Evolutionary conservation across 2,888 invertebrate species (phyloP).

Genomic region (Lysandra bellargus): DNA sequence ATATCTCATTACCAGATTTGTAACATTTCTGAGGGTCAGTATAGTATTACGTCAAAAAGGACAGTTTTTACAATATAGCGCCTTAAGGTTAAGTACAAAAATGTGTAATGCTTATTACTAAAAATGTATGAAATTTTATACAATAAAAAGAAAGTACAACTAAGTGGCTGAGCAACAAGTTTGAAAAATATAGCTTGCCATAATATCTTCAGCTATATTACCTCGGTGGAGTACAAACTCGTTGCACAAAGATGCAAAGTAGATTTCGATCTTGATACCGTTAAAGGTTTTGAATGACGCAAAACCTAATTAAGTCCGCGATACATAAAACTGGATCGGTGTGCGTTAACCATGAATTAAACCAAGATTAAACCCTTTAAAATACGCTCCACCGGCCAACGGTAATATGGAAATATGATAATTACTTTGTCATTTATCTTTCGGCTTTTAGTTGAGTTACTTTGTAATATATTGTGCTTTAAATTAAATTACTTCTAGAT

Average conservation of each 20-base stretch:
- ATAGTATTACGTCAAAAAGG: too few species aligned
- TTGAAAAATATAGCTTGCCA: slow-evolving; percentile 25
- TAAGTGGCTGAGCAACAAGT: not conserved
- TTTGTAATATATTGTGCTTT: slow-evolving; percentile 9
- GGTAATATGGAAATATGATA: slow-evolving; percentile 31
- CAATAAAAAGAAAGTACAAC: too few species aligned
- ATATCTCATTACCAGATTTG: too few species aligned
- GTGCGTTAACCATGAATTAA: slow-evolving; percentile 32
- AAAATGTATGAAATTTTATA: too few species aligned
- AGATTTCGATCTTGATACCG: slow-evolving; percentile 63
- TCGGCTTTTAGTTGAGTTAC: slow-evolving; percentile 25
- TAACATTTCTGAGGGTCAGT: too few species aligned
- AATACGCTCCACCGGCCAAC: slow-evolving; percentile 5
- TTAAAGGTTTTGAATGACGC: slow-evolving; percentile 69
- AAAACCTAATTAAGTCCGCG: slow-evolving; percentile 67
- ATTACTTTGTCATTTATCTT: slow-evolving; percentile 30
- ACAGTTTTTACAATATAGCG: too few species aligned
- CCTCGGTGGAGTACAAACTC: slow-evolving; percentile 13
- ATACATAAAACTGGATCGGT: slow-evolving; percentile 52
- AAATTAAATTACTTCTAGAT: slow-evolving; percentile 12
- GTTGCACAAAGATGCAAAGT: slow-evolving; percentile 34
- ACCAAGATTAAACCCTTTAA: slow-evolving; percentile 31
- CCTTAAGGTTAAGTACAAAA: too few species aligned
- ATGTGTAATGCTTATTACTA: too few species aligned
- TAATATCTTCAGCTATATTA: slow-evolving; percentile 42